phyloP scores from a whole-genome alignment of 1,140 invertebrate species.

The Catajapyx aquilonaris region DNA sequence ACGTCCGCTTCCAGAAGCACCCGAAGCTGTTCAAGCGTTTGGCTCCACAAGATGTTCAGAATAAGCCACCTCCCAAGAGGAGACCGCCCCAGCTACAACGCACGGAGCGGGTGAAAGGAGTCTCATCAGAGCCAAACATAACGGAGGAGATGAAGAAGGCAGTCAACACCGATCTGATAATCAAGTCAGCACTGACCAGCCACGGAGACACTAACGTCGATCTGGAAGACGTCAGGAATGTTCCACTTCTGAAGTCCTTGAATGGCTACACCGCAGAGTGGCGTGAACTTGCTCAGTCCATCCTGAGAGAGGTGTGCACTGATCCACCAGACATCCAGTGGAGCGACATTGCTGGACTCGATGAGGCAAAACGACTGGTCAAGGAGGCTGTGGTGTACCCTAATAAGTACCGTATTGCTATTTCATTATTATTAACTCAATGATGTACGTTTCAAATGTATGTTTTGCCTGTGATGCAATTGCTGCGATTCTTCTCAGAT shows the following conservation, averaged over 20 bases:
- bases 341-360: conserved; percentile 42
- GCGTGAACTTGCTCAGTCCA: neutral
- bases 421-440: conserved; percentile 49
- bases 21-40: conserved; percentile 49
- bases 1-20: conserved; percentile 61
- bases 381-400: conserved; percentile 78
- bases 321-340: conserved; percentile 32
- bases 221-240: too few species aligned
- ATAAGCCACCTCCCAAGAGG: neutral
- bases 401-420: conserved; percentile 61
- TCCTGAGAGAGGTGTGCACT: too few species aligned
- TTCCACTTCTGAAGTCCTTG: too few species aligned
- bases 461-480: conserved; percentile 76
- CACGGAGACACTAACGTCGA: too few species aligned
- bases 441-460: conserved; percentile 71
- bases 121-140: too few species aligned
- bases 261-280: too few species aligned
- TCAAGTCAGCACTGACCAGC: too few species aligned
- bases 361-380: conserved; percentile 56
- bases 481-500: too few species aligned
- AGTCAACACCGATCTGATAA: too few species aligned
- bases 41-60: conserved; percentile 9
- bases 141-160: too few species aligned
- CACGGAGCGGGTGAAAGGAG: too few species aligned
- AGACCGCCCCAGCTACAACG: neutral